Evolutionary conservation across 2,113 vertebrate genomes (phyloP).

Genomic region (Dissostichus mawsoni): DNA sequence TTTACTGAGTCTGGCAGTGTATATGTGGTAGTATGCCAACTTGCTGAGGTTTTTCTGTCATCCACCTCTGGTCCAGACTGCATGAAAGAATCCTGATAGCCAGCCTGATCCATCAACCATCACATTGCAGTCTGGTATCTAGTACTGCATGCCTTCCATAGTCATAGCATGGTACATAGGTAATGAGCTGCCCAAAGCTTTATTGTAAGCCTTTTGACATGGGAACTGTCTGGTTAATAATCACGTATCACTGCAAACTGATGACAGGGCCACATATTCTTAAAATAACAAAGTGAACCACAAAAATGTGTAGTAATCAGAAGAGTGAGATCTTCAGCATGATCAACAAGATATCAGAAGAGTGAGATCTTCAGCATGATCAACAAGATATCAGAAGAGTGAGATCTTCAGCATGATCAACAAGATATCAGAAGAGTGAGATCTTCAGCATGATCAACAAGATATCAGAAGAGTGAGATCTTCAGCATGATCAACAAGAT

Average conservation of each 20-base stretch:
- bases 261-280: conserved; percentile 1
- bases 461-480: too few relatives aligned
- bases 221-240: neutral
- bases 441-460: neutral
- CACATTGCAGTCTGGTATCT: conserved; percentile 47
- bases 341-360: too few relatives aligned
- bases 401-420: neutral
- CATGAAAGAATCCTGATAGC: conserved; percentile 51
- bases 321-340: neutral
- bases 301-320: neutral
- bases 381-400: too few relatives aligned
- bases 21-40: conserved; percentile 21
- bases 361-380: too few relatives aligned
- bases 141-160: conserved; percentile 8
- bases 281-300: conserved; percentile 17
- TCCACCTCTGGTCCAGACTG: conserved; percentile 50
- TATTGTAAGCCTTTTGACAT: neutral
- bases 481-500: too few relatives aligned
- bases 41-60: neutral
- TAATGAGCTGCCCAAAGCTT: conserved; percentile 9
- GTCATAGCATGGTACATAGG: neutral
- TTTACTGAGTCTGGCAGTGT: conserved; percentile 22
- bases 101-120: conserved; percentile 62
- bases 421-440: neutral
- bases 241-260: neutral